Conservation (phyloP, 2,113 vertebrate species). For the Petroica traversi region DNA sequence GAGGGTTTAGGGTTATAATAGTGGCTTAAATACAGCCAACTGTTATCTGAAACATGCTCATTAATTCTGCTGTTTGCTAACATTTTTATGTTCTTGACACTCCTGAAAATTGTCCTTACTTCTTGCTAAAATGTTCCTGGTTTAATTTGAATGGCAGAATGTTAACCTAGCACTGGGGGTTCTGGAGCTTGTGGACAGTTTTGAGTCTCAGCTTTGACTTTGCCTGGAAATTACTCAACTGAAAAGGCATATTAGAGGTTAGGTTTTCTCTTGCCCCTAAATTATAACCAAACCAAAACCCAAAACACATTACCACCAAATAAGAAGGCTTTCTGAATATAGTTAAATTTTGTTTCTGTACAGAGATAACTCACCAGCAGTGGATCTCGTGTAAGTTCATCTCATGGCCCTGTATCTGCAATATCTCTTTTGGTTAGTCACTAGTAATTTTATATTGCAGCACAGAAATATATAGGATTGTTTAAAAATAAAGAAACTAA, state of each 20-base stretch:
- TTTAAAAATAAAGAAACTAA: not conserved
- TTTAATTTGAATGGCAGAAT: not conserved
- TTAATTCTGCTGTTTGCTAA: not conserved
- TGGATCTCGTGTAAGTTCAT: not conserved
- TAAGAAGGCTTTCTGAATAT: not conserved
- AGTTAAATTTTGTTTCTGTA: not conserved
- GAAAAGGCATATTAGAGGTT: not conserved
- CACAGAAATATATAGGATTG: not conserved
- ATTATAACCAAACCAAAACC: not conserved
- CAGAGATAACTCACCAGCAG: not conserved
- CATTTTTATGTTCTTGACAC: not conserved
- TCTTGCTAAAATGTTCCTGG: not conserved
- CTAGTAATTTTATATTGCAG: not conserved
- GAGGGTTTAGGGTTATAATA: not conserved
- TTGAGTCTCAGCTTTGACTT: not conserved
- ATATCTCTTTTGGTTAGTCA: not conserved
- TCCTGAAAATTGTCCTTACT: not conserved
- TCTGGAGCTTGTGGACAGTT: not conserved
- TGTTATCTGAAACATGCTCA: not conserved
- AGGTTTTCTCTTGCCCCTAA: not conserved
- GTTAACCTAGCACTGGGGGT: not conserved
- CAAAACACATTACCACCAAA: not conserved
- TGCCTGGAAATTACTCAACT: not conserved
- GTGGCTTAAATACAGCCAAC: not conserved
- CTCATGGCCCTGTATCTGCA: not conserved